Evolutionary conservation across 2,888 invertebrate genomes (phyloP), one percentile per base, ranked within the genome.

Genomic region (Drosophila flavopinicola): DNA sequence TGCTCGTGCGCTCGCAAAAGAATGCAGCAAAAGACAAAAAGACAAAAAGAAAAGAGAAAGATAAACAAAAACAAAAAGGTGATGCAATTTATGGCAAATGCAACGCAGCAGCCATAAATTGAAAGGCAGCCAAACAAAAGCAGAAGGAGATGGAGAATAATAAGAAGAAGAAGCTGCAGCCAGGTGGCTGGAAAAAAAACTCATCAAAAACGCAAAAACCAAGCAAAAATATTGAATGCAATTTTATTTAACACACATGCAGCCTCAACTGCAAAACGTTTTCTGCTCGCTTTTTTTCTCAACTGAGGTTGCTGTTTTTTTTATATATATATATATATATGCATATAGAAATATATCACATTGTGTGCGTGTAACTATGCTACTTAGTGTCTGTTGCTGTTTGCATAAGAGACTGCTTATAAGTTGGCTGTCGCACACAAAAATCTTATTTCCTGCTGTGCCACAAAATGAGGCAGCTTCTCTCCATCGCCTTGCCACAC

Each of bases 201-300:
- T 85, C 80, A 80, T 84, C 85, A 84, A 65, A 68, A 61, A 51
- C 54, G 38, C 41, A 63, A 51, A 69, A 59, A 47, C 7, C 42
- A 41, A 44, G 61, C 56, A 66, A 78, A 84, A 82, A 82, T 85
- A 85, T 82, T 85, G 82, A 85, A 82, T 76, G 78, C 77, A 80
- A 80, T 82, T 80, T 80, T 74, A 80, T 80, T 78, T 82, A 67
- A 49, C 67, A 45, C 76, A 79, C 60, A 44, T 45, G 37, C 52
- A 24, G 17, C 35, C 52, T 65, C 53, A 64, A 61, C 61, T 44
- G 24, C 52, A 61, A 58, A 78, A 33, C 51, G 66, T 52, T 77
- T 61, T 37, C 30, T 51, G 72, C 35, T 37, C 4, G 2, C 4
- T 20, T 20, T 20, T 20, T 20, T 20, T 20, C 20, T 20, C 20